phyloP scores from a whole-genome alignment of 2,888 invertebrate species.

The Aspidiotus rigidus region DNA sequence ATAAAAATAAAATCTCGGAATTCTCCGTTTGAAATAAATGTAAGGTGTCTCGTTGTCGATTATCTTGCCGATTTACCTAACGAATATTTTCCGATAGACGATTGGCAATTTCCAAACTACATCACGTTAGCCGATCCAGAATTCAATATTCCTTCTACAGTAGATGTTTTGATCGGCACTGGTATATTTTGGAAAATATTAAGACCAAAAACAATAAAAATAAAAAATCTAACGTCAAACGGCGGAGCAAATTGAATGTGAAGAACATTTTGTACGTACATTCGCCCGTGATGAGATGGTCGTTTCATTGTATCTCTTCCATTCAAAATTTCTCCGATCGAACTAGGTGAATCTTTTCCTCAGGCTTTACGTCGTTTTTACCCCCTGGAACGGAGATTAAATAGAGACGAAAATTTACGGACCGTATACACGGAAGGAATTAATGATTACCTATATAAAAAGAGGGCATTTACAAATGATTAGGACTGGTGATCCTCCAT shows the following conservation, averaged over 20 bases:
- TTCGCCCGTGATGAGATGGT: background rate
- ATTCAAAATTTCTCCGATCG: background rate
- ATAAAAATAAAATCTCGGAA: background rate
- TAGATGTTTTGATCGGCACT: background rate
- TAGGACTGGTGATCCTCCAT: background rate
- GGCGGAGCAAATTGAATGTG: background rate
- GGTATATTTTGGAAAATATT: background rate
- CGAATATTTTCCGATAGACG: background rate
- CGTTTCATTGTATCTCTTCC: background rate
- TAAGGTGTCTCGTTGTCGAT: slow-evolving; percentile 1
- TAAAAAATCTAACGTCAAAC: slow-evolving; percentile 8
- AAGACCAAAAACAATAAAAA: slow-evolving; percentile 1
- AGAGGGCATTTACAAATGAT: background rate
- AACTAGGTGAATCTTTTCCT: background rate
- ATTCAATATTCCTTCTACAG: background rate
- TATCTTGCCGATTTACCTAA: background rate
- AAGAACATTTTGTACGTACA: background rate
- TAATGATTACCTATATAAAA: background rate
- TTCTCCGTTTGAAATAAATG: slow-evolving; percentile 1
- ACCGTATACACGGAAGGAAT: background rate
- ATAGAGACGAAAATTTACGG: background rate
- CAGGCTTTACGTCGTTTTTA: background rate
- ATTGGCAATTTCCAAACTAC: background rate
- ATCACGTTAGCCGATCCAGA: background rate
- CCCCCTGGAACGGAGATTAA: background rate